Conservation (phyloP, 1,140 invertebrate species). For the Physella acuta region DNA sequence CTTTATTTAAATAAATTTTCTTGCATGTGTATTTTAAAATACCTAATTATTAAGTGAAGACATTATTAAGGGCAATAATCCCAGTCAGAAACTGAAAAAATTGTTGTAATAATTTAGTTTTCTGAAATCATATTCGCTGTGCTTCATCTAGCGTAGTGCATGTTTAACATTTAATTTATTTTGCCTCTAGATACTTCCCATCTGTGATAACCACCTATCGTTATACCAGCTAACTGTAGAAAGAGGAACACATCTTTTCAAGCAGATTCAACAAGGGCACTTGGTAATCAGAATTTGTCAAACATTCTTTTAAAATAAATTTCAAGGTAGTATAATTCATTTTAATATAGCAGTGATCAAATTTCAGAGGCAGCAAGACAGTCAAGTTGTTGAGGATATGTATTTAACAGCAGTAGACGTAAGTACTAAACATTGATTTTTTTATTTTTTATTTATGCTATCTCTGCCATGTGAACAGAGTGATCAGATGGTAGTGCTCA, state of each 20-base stretch:
- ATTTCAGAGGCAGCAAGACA: constrained; percentile 33
- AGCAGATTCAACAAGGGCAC: constrained; percentile 33
- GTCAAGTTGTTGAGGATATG: constrained; percentile 41
- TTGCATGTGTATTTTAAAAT: too few species aligned
- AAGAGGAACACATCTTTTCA: constrained; percentile 50
- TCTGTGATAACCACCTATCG: constrained; percentile 53
- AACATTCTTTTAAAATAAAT: not conserved
- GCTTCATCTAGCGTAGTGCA: not conserved
- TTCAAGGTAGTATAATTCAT: not conserved
- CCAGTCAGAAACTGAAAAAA: too few species aligned
- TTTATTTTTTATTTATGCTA: too few species aligned
- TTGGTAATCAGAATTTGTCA: constrained; percentile 28
- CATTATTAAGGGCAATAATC: too few species aligned
- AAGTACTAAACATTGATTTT: too few species aligned
- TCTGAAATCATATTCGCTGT: too few species aligned
- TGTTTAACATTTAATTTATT: not conserved
- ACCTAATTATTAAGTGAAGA: too few species aligned
- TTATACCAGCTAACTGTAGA: constrained; percentile 56
- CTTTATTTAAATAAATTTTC: too few species aligned
- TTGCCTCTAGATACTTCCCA: constrained; percentile 31
- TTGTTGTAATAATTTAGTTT: too few species aligned
- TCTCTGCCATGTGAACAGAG: too few species aligned
- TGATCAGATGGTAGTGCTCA: too few species aligned
- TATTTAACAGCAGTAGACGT: constrained; percentile 40
- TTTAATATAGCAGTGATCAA: not conserved